Evolutionary conservation across 2,113 vertebrate species (phyloP).

Genomic region (Montifringilla adamsi): DNA sequence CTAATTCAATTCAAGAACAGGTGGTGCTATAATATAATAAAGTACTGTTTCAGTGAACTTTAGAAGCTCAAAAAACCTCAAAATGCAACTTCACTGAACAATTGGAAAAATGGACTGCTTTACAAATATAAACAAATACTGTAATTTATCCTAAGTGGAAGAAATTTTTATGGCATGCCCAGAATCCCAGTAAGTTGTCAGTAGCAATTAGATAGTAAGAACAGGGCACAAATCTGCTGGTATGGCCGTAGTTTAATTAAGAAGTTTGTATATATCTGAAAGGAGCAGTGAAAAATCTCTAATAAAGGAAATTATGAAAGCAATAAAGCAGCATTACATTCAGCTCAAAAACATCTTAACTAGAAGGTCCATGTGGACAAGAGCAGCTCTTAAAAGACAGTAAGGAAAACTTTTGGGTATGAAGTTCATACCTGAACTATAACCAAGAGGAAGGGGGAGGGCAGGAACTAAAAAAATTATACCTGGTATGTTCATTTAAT

Average conservation of each 20-base stretch:
- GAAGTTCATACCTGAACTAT: not conserved
- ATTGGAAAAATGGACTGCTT: not conserved
- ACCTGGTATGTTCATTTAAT: not conserved
- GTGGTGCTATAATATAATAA: not conserved
- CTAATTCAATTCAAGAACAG: not conserved
- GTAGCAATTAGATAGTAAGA: not conserved
- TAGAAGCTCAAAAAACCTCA: not conserved
- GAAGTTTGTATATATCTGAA: not conserved
- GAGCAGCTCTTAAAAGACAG: not conserved
- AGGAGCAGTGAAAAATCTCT: not conserved
- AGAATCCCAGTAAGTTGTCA: not conserved
- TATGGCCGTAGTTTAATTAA: not conserved
- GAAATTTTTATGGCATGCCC: not conserved
- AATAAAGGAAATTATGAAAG: not conserved
- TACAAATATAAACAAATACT: not conserved
- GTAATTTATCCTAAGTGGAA: not conserved
- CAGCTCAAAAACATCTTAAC: not conserved
- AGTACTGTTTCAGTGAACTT: not conserved
- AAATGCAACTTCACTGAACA: not conserved
- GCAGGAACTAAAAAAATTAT: not conserved
- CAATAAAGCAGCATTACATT: not conserved
- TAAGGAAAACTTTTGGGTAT: not conserved
- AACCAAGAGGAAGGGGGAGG: not conserved
- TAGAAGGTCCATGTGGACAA: not conserved
- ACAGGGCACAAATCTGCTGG: not conserved